Evolutionary conservation across 1,140 invertebrate genomes (phyloP).

Genomic region (Pseudachorutes palmiensis): DNA sequence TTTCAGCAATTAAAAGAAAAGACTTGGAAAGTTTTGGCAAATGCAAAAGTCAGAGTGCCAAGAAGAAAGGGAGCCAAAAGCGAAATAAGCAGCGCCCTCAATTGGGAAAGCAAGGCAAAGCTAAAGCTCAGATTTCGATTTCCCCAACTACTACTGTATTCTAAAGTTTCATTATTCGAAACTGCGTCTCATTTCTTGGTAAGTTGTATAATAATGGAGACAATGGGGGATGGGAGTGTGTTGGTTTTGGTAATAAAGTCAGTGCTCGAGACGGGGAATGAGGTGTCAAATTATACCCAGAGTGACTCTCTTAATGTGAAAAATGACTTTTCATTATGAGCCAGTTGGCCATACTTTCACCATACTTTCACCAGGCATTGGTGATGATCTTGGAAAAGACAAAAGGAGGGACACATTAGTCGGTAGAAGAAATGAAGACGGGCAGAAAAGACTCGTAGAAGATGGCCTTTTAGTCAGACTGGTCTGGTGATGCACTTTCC

Average conservation of each 20-base stretch:
- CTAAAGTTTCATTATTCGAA: no score
- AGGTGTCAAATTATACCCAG: conserved; percentile 10
- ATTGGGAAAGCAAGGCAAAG: not conserved
- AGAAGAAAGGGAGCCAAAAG: not conserved
- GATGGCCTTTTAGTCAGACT: not conserved
- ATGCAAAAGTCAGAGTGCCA: not conserved
- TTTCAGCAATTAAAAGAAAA: no score
- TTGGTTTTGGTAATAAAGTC: no score
- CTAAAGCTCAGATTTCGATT: not conserved
- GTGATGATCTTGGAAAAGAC: not conserved
- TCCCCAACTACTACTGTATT: not conserved
- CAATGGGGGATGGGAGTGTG: no score
- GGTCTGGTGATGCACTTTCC: conserved; percentile 32
- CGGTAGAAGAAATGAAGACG: not conserved
- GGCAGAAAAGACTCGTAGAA: not conserved
- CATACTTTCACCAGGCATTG: not conserved
- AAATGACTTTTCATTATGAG: conserved; percentile 10
- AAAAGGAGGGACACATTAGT: not conserved
- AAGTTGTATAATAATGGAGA: no score
- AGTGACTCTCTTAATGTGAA: conserved; percentile 8
- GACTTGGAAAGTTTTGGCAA: not conserved
- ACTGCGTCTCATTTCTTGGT: no score
- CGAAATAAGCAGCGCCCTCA: not conserved
- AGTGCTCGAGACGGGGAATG: not conserved
- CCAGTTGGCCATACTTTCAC: not conserved